These are phyloP conservation scores for Seira sanloemensis DNA, from an alignment of 2,888 invertebrate genomes.

Conservation along the genomic window DNA sequence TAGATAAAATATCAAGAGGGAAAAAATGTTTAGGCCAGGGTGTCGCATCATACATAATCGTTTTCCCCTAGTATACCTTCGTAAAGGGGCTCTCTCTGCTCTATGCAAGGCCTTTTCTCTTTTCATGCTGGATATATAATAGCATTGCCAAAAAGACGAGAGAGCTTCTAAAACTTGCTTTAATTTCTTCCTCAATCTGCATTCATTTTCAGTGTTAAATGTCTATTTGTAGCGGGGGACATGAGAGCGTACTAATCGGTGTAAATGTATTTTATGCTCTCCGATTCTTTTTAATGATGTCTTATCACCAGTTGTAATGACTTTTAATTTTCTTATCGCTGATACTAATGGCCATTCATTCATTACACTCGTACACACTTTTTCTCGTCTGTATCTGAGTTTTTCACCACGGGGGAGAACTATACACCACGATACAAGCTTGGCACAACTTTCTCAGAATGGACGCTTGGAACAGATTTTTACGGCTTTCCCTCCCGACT, in stretches of 20 bases:
- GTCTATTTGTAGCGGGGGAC: conserved; percentile 33
- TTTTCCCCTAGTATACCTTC: conserved; percentile 16
- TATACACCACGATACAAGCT: not conserved
- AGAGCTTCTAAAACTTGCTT: not conserved
- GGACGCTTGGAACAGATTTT: not conserved
- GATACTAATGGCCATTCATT: conserved; percentile 56
- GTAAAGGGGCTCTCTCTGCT: too few relatives aligned
- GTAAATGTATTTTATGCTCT: conserved; percentile 57
- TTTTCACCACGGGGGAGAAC: not conserved
- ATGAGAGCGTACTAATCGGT: conserved; percentile 53
- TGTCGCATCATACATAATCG: conserved; percentile 41
- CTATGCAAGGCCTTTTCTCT: too few relatives aligned
- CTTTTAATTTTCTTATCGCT: conserved; percentile 63
- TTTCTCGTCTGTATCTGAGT: not conserved
- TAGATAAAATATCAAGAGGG: conserved; percentile 38
- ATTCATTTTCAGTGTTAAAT: conserved; percentile 48
- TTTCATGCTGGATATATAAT: too few relatives aligned
- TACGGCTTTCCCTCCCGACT: not conserved
- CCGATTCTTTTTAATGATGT: conserved; percentile 47
- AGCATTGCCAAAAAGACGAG: too few relatives aligned
- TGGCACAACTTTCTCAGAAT: not conserved
- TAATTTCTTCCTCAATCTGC: conserved; percentile 22
- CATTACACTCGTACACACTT: conserved; percentile 34
- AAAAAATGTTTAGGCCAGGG: conserved; percentile 39
- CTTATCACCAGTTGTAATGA: conserved; percentile 57